Evolutionary conservation across 2,113 vertebrate genomes (phyloP).

Genomic region (Pygoscelis adeliae): DNA sequence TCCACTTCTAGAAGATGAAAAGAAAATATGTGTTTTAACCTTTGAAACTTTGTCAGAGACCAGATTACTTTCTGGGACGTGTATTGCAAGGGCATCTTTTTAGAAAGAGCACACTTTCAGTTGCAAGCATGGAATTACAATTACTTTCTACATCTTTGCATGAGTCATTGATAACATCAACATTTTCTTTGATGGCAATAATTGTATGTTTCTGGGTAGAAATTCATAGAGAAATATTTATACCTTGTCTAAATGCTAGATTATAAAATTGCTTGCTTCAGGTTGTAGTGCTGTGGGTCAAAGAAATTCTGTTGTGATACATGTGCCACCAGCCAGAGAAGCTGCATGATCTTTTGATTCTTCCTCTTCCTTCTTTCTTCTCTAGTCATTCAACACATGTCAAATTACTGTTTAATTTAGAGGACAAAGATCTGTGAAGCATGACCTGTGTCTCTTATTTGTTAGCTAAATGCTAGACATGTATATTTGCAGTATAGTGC

Average conservation of each 20-base stretch:
- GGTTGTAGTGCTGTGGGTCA: background rate
- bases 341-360: background rate
- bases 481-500: background rate
- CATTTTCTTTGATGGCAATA: background rate
- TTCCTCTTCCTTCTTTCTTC: background rate
- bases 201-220: background rate
- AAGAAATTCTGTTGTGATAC: background rate
- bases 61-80: background rate
- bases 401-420: background rate
- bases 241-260: background rate
- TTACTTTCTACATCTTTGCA: background rate
- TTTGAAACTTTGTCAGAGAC: background rate
- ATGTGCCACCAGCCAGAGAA: background rate
- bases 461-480: background rate
- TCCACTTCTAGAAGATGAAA: background rate
- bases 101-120: background rate
- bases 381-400: background rate
- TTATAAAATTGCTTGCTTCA: background rate
- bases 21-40: background rate
- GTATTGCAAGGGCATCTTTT: background rate
- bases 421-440: background rate
- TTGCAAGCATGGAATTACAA: background rate
- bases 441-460: background rate
- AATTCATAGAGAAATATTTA: background rate
- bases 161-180: background rate